Conservation (phyloP, 2,797 vertebrate species). For the Danio choprae region DNA sequence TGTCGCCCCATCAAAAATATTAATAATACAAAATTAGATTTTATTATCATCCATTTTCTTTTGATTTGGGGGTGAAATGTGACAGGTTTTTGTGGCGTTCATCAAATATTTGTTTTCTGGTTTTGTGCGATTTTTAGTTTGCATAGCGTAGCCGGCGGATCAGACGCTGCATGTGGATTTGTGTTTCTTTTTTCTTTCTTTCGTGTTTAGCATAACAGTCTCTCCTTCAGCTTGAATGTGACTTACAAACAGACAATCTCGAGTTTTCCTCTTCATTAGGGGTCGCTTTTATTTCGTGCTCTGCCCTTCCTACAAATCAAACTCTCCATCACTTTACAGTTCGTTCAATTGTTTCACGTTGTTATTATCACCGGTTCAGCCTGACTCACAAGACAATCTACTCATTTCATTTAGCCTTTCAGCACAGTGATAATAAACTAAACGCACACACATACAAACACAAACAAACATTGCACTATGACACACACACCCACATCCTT, state of each 20-base stretch:
- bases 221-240: constrained; percentile 31
- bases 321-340: constrained; percentile 13
- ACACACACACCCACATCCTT: constrained; percentile 26
- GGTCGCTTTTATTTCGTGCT: constrained; percentile 17
- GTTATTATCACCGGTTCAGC: background rate
- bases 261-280: background rate
- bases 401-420: constrained; percentile 11
- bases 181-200: constrained; percentile 26
- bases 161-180: constrained; percentile 18
- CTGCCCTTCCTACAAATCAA: constrained; percentile 39
- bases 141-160: background rate
- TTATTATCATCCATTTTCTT: background rate
- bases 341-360: too few relatives aligned
- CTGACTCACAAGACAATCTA: constrained; percentile 37
- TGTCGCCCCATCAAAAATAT: too few relatives aligned
- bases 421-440: constrained; percentile 10
- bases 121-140: constrained; percentile 31
- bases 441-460: constrained; percentile 58
- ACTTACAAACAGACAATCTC: constrained; percentile 26
- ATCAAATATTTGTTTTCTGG: constrained; percentile 11
- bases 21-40: too few relatives aligned
- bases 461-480: constrained; percentile 56
- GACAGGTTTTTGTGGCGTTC: constrained; percentile 18
- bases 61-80: background rate
- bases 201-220: constrained; percentile 5